Base-by-base conservation (phyloP, 2,888 invertebrate genomes). In the Acanthosepion pharaonis region DNA sequence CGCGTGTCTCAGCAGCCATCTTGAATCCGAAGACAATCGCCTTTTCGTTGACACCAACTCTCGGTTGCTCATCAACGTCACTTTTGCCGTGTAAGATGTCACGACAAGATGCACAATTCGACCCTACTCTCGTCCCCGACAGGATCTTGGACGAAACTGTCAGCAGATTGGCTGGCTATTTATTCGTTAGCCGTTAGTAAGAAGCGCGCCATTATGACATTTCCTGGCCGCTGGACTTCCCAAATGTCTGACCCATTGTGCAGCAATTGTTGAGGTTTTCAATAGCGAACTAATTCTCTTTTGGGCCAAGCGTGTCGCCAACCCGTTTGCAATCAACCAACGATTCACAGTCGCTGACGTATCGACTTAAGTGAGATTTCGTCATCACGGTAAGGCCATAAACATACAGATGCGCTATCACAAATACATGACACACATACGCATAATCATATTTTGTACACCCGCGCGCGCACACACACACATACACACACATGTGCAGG, bases 41-140 rank as follows among this genome's bases (percentile, higher is more conserved):
- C 78, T 78, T 33, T 78, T 78, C n/a, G n/a, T 78, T 78, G 78
- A 33, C 78, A 78, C 33, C n/a, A 18, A 15, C 78, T 15, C 33
- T 33, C 78, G 78, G 78, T 78, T n/a, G 78, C 78, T 78, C 78
- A 78, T 78, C 78, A 78, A 78, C 78, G 78, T 78, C 78, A 78
- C n/a, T 78, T 78, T 78, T 78, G 78, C 78, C 33, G 78, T 78
- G 78, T 78, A 78, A 15, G n/a, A 78, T 78, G 78, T 78, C 78
- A 78, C 78, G 78, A 33, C 78, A 78, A n/a, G 33, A 78, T 33
- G 78, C n/a, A n/a, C n/a, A 78, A 78, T n/a, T 78, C 15, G n/a
- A n/a, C 11, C 78, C 78, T 15, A 5, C 20, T 25, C 25, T 20
- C 20, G 59, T 59, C 78, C 78, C 15, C n/a, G 33, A 18, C 23